Evolutionary conservation across 2,888 invertebrate species (phyloP).

Genomic region (Theristus sp.): DNA sequence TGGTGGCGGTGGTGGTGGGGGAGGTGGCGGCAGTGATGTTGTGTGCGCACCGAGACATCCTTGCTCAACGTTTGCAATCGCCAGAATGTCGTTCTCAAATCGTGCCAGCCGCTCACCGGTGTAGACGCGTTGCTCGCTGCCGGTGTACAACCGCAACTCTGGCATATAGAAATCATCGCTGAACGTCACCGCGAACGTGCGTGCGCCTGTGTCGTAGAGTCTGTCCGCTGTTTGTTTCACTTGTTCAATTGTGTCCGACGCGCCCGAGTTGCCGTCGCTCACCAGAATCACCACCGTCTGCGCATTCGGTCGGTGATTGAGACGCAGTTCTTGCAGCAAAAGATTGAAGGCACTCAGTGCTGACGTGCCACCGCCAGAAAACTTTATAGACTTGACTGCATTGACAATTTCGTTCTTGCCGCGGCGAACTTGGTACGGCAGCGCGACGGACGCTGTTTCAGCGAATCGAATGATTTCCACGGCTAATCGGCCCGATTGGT

Average conservation of each 20-base stretch:
- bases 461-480: not conserved
- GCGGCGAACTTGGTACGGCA: not conserved
- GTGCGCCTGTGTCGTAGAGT: not conserved
- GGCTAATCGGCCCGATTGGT: not conserved
- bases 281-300: not conserved
- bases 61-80: too few relatives aligned
- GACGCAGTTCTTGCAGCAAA: not conserved
- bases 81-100: too few relatives aligned
- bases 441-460: not conserved
- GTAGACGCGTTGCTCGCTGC: not conserved
- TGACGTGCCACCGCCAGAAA: not conserved
- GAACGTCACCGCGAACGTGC: not conserved
- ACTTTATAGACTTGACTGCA: not conserved
- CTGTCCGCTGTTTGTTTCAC: not conserved
- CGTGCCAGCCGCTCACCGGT: too few relatives aligned
- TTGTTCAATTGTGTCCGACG: not conserved
- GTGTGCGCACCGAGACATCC: too few relatives aligned
- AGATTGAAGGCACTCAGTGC: not conserved
- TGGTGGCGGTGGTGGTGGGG: not conserved
- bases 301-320: not conserved
- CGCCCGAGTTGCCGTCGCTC: not conserved
- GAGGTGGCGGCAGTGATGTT: too few relatives aligned
- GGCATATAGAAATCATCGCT: not conserved
- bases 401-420: not conserved
- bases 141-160: not conserved